phyloP scores from a whole-genome alignment of 2,888 invertebrate species.

The Stenichneumon culpator region DNA sequence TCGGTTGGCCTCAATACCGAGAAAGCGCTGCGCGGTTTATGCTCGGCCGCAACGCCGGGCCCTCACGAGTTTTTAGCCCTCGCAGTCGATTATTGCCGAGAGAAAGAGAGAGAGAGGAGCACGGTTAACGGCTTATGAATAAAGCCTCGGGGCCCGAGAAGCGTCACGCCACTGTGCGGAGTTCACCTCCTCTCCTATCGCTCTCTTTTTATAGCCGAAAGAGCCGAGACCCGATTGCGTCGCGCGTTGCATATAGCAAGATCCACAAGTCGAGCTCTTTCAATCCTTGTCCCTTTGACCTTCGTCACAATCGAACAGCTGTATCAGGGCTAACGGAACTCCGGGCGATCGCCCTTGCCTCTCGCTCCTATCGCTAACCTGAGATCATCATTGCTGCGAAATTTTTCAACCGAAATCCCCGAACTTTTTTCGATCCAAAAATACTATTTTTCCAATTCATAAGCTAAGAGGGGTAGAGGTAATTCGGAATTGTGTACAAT shows the following conservation, averaged over 20 bases:
- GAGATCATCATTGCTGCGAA: not conserved
- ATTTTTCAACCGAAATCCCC: not conserved
- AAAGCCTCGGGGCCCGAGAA: constrained; percentile 27
- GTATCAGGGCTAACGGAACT: constrained; percentile 52
- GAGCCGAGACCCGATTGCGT: constrained; percentile 29
- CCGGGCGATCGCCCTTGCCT: not conserved
- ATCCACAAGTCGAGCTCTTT: not conserved
- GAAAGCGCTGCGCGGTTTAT: constrained; percentile 22
- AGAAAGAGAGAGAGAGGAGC: constrained; percentile 8
- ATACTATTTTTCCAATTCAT: not conserved
- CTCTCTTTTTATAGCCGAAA: constrained; percentile 20
- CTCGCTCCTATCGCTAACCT: not conserved
- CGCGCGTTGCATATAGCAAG: not conserved
- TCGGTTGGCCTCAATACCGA: not conserved
- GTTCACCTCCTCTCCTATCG: not conserved
- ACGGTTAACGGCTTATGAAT: constrained; percentile 51
- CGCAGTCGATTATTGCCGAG: constrained; percentile 32
- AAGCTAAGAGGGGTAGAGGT: not conserved
- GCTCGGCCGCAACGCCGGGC: constrained; percentile 15
- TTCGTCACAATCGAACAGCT: constrained; percentile 52
- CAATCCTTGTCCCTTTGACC: constrained; percentile 11
- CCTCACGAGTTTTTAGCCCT: not conserved
- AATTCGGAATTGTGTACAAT: not conserved
- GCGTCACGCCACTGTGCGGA: constrained; percentile 38
- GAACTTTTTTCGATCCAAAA: not conserved